These are phyloP conservation scores for Parapristionchus giblindavisi DNA, from an alignment of 2,888 invertebrate genomes.

Conservation along the genomic window DNA sequence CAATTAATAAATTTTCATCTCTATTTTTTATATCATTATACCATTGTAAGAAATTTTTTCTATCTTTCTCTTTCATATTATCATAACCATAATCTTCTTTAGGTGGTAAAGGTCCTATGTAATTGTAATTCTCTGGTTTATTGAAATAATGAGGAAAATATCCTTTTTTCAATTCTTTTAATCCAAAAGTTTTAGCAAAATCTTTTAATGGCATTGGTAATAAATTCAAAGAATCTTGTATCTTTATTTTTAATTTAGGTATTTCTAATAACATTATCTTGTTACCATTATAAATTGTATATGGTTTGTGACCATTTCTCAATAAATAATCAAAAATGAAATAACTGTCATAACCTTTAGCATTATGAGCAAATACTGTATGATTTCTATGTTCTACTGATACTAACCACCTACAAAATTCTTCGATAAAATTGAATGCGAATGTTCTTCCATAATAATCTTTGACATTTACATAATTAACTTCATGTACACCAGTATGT, in stretches of 20 bases:
- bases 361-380: background rate
- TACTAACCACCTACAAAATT: conserved; percentile 2
- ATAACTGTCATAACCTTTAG: conserved; percentile 7
- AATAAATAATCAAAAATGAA: conserved; percentile 1
- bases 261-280: conserved; percentile 1
- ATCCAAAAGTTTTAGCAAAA: background rate
- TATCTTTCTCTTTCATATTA: conserved; percentile 6
- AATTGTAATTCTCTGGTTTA: background rate
- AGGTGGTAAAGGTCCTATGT: background rate
- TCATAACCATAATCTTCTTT: conserved; percentile 17
- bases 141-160: conserved; percentile 11
- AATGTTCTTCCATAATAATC: conserved; percentile 1
- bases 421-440: background rate
- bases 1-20: no score
- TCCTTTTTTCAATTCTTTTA: background rate
- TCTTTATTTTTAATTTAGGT: background rate
- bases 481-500: background rate
- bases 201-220: background rate
- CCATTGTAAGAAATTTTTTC: background rate
- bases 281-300: conserved; percentile 7
- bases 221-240: conserved; percentile 3
- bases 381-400: conserved; percentile 5
- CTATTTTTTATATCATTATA: background rate
- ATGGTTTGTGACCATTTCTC: background rate
- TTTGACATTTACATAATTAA: background rate